Conservation (phyloP, 2,797 vertebrate species). For the Helostoma temminkii region DNA sequence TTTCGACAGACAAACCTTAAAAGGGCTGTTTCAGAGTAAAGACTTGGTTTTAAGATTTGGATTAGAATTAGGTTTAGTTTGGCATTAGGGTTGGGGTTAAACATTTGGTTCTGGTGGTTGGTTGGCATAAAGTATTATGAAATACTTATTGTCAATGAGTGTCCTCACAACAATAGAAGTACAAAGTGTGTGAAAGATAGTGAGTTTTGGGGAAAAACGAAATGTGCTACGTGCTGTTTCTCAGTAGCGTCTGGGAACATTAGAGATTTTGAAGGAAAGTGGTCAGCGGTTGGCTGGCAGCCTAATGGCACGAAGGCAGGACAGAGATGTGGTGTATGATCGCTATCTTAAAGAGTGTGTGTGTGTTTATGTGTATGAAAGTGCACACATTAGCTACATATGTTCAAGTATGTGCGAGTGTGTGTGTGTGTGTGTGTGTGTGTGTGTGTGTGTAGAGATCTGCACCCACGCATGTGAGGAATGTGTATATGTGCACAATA, state of each 20-base stretch:
- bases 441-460: slow-evolving; percentile 13
- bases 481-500: slow-evolving; percentile 4
- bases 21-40: background rate
- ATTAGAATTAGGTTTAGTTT: background rate
- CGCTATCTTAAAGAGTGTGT: slow-evolving; percentile 57
- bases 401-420: slow-evolving; percentile 12
- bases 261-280: slow-evolving; percentile 53
- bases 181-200: background rate
- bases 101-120: background rate
- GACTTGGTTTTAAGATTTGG: background rate
- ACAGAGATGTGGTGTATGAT: slow-evolving; percentile 57
- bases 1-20: background rate
- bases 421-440: background rate
- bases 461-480: slow-evolving; percentile 15
- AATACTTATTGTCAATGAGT: background rate
- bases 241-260: slow-evolving; percentile 69
- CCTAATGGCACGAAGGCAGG: slow-evolving; percentile 69
- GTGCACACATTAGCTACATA: slow-evolving; percentile 29
- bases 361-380: slow-evolving; percentile 35
- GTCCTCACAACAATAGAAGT: background rate
- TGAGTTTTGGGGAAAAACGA: slow-evolving; percentile 29
- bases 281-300: slow-evolving; percentile 65
- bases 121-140: background rate
- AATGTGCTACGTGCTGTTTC: slow-evolving; percentile 67
- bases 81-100: background rate